Evolutionary conservation across 2,113 vertebrate species (phyloP).

Genomic region (Chaetodon auriga): DNA sequence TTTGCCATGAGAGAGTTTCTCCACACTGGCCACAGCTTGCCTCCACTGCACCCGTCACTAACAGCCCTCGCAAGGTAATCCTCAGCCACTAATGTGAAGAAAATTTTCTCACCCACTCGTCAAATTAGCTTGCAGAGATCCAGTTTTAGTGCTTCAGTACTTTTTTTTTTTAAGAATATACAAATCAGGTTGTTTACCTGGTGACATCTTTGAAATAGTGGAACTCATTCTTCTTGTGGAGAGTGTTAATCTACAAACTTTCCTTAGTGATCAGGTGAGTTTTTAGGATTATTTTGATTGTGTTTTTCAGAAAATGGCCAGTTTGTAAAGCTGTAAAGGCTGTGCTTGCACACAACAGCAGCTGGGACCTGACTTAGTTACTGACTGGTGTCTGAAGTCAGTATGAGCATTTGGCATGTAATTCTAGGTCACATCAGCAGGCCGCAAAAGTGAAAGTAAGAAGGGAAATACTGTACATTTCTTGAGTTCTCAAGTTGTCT

Average conservation of each 20-base stretch:
- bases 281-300: background rate
- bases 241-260: background rate
- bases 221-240: background rate
- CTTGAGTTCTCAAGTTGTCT: constrained; percentile 54
- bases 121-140: constrained; percentile 3
- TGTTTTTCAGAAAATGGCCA: constrained; percentile 1
- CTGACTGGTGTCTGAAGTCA: constrained; percentile 44
- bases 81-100: constrained; percentile 47
- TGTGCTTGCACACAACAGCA: constrained; percentile 31
- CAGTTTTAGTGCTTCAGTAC: background rate
- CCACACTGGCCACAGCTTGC: constrained; percentile 28
- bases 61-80: constrained; percentile 43
- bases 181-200: background rate
- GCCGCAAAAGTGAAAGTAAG: constrained; percentile 56
- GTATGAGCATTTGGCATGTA: constrained; percentile 52
- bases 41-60: constrained; percentile 10
- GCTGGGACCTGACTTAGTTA: constrained; percentile 47
- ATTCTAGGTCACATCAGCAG: constrained; percentile 49
- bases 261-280: background rate
- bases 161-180: background rate
- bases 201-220: too few relatives aligned
- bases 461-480: constrained; percentile 63
- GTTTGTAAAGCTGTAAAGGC: constrained; percentile 14
- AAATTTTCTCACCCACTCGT: constrained; percentile 29
- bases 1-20: constrained; percentile 64